These are phyloP conservation scores for Xiphophorus maculatus DNA, from an alignment of 2,113 vertebrate species.

Conservation along the genomic window DNA sequence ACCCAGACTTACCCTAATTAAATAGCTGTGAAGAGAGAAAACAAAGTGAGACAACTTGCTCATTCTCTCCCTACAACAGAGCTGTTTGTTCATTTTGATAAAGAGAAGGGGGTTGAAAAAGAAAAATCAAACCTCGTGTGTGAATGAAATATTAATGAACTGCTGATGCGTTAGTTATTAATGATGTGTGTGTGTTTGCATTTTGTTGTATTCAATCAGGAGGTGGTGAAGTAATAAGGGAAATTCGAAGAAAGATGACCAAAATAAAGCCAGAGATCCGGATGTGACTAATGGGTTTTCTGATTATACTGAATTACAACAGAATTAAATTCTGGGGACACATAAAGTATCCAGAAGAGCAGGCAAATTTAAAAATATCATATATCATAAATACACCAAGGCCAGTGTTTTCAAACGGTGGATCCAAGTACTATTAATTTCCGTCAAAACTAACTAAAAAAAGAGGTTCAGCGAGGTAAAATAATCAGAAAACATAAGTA, in stretches of 20 bases:
- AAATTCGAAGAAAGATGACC: not conserved
- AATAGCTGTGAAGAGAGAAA: constrained; percentile 16
- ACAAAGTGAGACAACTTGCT: constrained; percentile 18
- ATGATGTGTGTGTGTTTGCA: not conserved
- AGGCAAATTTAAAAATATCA: not conserved
- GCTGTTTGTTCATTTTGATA: constrained; percentile 13
- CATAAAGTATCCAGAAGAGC: not conserved
- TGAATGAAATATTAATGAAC: constrained; percentile 56
- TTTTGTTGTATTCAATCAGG: constrained; percentile 20
- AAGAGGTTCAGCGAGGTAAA: too few species aligned
- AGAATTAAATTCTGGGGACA: not conserved
- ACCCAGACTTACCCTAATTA: constrained; percentile 6
- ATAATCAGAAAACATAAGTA: too few species aligned
- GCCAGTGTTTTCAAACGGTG: too few species aligned
- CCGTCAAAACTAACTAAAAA: too few species aligned
- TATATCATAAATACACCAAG: not conserved
- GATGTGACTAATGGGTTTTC: not conserved
- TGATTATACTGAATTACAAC: constrained; percentile 3
- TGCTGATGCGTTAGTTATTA: constrained; percentile 38
- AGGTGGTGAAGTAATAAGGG: constrained; percentile 1
- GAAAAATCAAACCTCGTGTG: constrained; percentile 28
- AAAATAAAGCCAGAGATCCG: not conserved
- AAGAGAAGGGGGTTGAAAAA: constrained; percentile 21
- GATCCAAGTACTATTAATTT: too few species aligned
- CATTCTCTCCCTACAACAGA: constrained; percentile 5